A percentile compares a stretch with the other conserved stretches of the same genome.
Evolutionary conservation across 2,888 invertebrate species (phyloP).

Genomic region (Amaurobius ferox): DNA sequence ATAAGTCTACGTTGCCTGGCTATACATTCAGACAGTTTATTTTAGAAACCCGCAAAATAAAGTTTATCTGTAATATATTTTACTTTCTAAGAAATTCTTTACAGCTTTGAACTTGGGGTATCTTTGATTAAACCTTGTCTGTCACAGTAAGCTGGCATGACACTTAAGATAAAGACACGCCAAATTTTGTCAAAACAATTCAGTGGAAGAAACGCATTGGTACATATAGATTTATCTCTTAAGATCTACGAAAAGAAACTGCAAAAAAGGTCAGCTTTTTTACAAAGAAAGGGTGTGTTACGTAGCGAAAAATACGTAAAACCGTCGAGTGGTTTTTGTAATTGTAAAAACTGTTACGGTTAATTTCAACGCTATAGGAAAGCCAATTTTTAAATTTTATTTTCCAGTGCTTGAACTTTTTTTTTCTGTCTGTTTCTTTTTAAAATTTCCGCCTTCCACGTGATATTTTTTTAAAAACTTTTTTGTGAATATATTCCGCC

Average conservation of each 20-base stretch:
- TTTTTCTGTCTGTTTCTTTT: background rate
- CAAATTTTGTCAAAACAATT: constrained; percentile 29
- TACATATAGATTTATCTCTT: background rate
- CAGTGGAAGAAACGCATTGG: constrained; percentile 6
- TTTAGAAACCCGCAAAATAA: too few relatives aligned
- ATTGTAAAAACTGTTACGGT: constrained; percentile 41
- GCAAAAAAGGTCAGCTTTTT: constrained; percentile 26
- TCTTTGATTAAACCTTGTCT: constrained; percentile 65
- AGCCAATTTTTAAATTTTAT: constrained; percentile 20
- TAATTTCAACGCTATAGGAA: constrained; percentile 17
- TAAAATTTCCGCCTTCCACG: background rate
- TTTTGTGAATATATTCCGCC: too few relatives aligned
- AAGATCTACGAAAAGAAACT: constrained; percentile 12
- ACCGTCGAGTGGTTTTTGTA: constrained; percentile 51
- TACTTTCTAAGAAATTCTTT: constrained; percentile 24
- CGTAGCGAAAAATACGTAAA: constrained; percentile 40
- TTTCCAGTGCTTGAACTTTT: background rate
- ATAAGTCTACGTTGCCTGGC: too few relatives aligned
- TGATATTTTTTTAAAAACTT: background rate
- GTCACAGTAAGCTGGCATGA: constrained; percentile 62
- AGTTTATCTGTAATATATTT: constrained; percentile 33
- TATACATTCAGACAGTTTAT: too few relatives aligned
- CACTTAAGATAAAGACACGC: constrained; percentile 38
- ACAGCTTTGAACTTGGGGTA: constrained; percentile 38
- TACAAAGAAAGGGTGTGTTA: background rate